A percentile compares a stretch with the other conserved stretches of the same genome.
These are phyloP conservation scores for Pentamera pediparva DNA, from an alignment of 53 echinoderm and acorn worm genomes.

Conservation along the genomic window DNA sequence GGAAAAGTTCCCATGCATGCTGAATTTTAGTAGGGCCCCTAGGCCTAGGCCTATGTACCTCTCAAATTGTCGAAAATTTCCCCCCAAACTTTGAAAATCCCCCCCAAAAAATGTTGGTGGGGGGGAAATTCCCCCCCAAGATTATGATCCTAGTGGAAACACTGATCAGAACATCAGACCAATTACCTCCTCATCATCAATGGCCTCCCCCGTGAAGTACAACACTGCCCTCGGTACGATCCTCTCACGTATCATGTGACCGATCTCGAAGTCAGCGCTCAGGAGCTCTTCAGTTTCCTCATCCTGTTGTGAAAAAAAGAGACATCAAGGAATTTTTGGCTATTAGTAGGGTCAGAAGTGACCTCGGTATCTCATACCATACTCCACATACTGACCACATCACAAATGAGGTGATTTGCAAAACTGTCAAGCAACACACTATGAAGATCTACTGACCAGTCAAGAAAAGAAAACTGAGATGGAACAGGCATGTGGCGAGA, in stretches of 20 bases:
- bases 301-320: conserved; percentile 51
- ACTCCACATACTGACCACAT: neutral
- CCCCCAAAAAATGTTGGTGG: too few species aligned
- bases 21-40: too few species aligned
- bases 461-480: too few species aligned
- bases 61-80: too few species aligned
- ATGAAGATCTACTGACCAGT: too few species aligned
- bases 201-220: conserved; percentile 98
- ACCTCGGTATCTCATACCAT: neutral
- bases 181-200: conserved; percentile 95
- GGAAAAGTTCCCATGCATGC: too few species aligned
- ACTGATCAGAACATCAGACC: conserved; percentile 1
- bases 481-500: too few species aligned
- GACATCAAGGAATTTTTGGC: neutral
- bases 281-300: conserved; percentile 82
- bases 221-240: conserved; percentile 89
- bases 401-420: neutral
- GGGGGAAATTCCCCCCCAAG: too few species aligned
- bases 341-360: too few species aligned
- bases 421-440: neutral
- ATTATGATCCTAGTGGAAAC: too few species aligned
- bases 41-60: too few species aligned
- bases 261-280: conserved; percentile 96
- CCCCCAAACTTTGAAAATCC: too few species aligned
- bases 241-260: conserved; percentile 93